Evolutionary conservation across 2,797 vertebrate genomes (phyloP).

Genomic region (Holocentrus rufus): DNA sequence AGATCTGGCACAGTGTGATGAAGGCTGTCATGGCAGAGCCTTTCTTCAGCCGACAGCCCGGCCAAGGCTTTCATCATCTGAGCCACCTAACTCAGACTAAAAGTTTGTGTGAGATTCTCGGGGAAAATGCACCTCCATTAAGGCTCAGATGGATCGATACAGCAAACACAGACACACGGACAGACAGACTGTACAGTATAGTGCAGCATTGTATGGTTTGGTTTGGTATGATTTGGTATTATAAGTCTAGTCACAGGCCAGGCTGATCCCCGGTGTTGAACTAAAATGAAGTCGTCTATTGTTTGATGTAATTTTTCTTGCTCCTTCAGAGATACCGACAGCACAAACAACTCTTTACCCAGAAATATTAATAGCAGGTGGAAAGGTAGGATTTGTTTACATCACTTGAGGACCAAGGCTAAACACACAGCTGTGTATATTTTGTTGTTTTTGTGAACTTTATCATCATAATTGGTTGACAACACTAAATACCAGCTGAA

Average conservation of each 20-base stretch:
- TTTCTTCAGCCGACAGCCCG: conserved; percentile 14
- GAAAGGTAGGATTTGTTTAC: no score
- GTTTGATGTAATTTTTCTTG: no score
- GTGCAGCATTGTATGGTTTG: neutral
- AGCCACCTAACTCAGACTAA: conserved; percentile 5
- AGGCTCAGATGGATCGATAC: neutral
- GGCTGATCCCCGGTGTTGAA: no score
- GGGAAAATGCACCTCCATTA: no score
- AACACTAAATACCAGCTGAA: conserved; percentile 7
- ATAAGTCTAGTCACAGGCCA: neutral
- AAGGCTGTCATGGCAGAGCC: conserved; percentile 20
- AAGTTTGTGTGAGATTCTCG: neutral
- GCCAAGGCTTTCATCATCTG: conserved; percentile 4
- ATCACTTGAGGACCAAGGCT: neutral
- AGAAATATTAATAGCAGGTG: no score
- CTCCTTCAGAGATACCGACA: no score
- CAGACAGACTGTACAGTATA: neutral
- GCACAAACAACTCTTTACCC: no score
- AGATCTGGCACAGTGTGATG: conserved; percentile 36
- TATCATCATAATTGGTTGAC: conserved; percentile 27
- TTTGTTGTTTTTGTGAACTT: conserved; percentile 29
- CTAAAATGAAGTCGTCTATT: no score
- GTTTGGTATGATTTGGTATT: no score
- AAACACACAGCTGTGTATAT: conserved; percentile 14
- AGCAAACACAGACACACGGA: neutral